Evolutionary conservation across 2,797 vertebrate species (phyloP), one percentile per base, ranked within the genome.

Genomic region (Gallirallus australis): DNA sequence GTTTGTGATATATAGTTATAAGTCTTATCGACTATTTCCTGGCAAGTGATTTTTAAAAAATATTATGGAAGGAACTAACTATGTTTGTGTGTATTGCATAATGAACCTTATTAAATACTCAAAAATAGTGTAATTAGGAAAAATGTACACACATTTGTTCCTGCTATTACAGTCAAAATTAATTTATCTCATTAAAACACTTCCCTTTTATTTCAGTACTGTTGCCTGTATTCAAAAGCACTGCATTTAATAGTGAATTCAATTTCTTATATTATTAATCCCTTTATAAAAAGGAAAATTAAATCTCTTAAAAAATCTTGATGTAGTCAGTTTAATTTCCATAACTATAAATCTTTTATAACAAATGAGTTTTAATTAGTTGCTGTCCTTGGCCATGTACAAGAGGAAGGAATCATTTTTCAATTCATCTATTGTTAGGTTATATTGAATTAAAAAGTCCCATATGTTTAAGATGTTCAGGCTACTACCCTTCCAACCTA

Each of bases 291-390:
- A 94, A 77, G 25, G 23, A 73, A 93, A 95, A 90, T 61, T 73
- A 14, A 93, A 79, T 93, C 77, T 95, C 70, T 96, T 95, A 6
- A 95, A 89, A 94, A 93, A 90, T 90, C 92, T 96, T 86, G 76
- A 94, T 94, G 80, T 30, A 94, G 61, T 81, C 77, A 68, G 59
- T 93, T 96, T 96, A 90, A 95, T 97, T 94, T 96, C 72, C 72
- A 95, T 93, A 91, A 92, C 88, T 91, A 86, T 96, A 90, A 95
- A 95, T 94, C 59, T 96, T 96, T 96, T 79, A 83, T 92, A 89
- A 82, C 60, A 94, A 93, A 87, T 48, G 37, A 89, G 47, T 92
- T 95, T 96, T 96, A 93, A 96, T 94, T 96, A 96, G 84, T 94
- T 94, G 89, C 90, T 93, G 85, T 90, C 80, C 77, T 93, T 82